Percentiles rank a stretch among this genome's conserved stretches.
Conservation (phyloP, 2,888 invertebrate genomes). For the Drosophila kuntzei region DNA sequence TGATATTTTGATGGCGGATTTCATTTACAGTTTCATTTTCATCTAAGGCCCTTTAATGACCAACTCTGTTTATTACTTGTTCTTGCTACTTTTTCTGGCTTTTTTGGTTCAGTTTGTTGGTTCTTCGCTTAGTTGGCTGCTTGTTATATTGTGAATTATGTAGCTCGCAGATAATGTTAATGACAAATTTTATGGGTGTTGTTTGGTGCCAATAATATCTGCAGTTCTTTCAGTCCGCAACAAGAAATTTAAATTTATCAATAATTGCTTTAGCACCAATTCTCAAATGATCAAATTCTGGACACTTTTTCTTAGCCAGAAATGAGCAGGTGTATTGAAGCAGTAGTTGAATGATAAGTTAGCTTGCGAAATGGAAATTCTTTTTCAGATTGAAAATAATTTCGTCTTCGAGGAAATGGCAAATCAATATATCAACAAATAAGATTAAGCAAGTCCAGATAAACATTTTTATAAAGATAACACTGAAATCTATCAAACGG, state of each 20-base stretch:
- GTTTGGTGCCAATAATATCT: conserved; percentile 24
- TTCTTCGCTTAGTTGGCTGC: conserved; percentile 1
- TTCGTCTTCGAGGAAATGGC: not conserved
- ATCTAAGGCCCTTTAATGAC: conserved; percentile 45
- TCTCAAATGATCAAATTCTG: too few relatives aligned
- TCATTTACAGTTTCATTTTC: conserved; percentile 55
- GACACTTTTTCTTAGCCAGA: not conserved
- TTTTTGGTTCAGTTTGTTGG: not conserved
- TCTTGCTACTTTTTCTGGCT: conserved; percentile 21
- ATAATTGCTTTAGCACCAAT: not conserved
- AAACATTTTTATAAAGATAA: not conserved
- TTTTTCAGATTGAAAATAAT: not conserved
- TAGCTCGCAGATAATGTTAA: conserved; percentile 49
- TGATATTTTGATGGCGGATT: conserved; percentile 69
- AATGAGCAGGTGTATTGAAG: too few relatives aligned
- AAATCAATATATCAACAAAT: not conserved
- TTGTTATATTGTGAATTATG: conserved; percentile 59
- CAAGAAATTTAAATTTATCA: not conserved
- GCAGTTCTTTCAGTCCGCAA: conserved; percentile 11
- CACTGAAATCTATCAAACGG: too few relatives aligned
- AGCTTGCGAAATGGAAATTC: too few relatives aligned
- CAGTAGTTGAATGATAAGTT: too few relatives aligned
- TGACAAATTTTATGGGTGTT: conserved; percentile 27
- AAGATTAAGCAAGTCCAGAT: not conserved
- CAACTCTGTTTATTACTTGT: conserved; percentile 39